These are phyloP conservation scores for Leptinotarsa lineolata DNA, from an alignment of 1,140 invertebrate species.

Conservation along the genomic window DNA sequence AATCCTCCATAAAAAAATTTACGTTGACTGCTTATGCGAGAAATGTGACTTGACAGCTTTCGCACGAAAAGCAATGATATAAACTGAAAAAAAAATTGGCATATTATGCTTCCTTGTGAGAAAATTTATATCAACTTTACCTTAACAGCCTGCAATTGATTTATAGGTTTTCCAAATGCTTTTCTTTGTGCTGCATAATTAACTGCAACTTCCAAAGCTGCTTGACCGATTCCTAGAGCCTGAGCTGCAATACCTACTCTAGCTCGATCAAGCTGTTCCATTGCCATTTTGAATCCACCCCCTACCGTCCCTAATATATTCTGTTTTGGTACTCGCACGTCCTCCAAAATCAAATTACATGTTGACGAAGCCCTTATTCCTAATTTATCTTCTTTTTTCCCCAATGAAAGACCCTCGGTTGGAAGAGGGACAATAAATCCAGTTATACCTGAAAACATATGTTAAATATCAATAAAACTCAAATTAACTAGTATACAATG, in stretches of 20 bases:
- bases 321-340: slow-evolving; percentile 68
- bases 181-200: slow-evolving; percentile 79
- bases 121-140: slow-evolving; percentile 57
- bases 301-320: slow-evolving; percentile 66
- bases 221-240: slow-evolving; percentile 82
- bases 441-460: slow-evolving; percentile 46
- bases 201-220: slow-evolving; percentile 83
- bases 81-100: too few relatives aligned
- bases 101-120: too few relatives aligned
- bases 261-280: slow-evolving; percentile 75
- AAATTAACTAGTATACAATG: too few relatives aligned
- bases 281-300: slow-evolving; percentile 88
- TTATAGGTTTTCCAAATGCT: slow-evolving; percentile 79
- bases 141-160: slow-evolving; percentile 80
- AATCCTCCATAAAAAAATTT: too few relatives aligned
- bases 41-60: too few relatives aligned
- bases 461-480: background rate
- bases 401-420: slow-evolving; percentile 59
- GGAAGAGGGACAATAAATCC: slow-evolving; percentile 53
- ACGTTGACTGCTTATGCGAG: too few relatives aligned
- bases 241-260: slow-evolving; percentile 84
- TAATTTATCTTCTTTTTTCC: slow-evolving; percentile 74
- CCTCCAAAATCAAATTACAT: slow-evolving; percentile 75
- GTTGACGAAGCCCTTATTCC: slow-evolving; percentile 75
- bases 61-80: too few relatives aligned